Evolutionary conservation across 92 coral and sea anemone genomes (phyloP).

Genomic region (Phenganax stokvisi): DNA sequence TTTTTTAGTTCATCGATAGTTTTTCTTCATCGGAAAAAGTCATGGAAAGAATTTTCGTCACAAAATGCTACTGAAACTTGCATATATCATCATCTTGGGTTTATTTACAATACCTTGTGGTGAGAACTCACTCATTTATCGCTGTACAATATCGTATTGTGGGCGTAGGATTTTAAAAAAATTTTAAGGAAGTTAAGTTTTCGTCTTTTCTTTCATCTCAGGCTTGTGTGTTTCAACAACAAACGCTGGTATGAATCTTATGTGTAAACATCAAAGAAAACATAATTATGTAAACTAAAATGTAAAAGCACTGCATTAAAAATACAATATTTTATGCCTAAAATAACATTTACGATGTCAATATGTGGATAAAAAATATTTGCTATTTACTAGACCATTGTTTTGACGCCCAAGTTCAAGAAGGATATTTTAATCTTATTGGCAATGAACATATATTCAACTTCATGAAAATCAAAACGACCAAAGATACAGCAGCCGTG

Average conservation of each 20-base stretch:
- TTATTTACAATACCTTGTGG: background rate
- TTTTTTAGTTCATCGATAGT: background rate
- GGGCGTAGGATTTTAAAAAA: background rate
- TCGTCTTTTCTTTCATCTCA: too few species aligned
- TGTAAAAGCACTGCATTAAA: too few species aligned
- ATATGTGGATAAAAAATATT: background rate
- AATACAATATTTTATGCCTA: too few species aligned
- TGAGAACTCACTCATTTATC: background rate
- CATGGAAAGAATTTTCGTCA: background rate
- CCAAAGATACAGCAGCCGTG: conserved; percentile 17
- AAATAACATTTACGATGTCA: background rate
- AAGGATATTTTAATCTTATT: background rate
- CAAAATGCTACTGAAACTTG: background rate
- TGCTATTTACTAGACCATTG: background rate
- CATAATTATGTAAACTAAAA: too few species aligned
- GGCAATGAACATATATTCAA: background rate
- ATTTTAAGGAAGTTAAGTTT: too few species aligned
- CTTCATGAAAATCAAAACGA: background rate
- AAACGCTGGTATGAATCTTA: too few species aligned
- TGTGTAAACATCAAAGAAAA: too few species aligned
- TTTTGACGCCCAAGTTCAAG: conserved; percentile 26
- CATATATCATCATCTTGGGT: background rate
- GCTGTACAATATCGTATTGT: background rate
- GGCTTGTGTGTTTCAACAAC: too few species aligned
- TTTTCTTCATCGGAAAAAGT: background rate